These are phyloP conservation scores for Lasioglossum calceatum DNA, from an alignment of 2,888 invertebrate species.

Conservation along the genomic window DNA sequence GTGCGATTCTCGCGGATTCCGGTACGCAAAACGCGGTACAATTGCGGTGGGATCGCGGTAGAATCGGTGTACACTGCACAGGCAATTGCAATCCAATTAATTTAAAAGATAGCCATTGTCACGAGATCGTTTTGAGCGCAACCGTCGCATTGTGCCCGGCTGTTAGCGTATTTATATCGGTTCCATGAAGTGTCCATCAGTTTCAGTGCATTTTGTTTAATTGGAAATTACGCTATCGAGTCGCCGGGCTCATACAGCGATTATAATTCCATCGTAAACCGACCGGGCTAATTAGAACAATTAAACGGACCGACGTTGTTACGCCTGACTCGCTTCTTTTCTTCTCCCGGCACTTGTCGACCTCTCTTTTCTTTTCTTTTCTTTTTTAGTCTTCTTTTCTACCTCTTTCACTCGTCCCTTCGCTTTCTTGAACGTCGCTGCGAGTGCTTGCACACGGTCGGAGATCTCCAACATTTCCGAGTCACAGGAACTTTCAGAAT, in stretches of 20 bases:
- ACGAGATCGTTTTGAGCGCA: conserved; percentile 18
- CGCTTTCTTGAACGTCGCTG: conserved; percentile 6
- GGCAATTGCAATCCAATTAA: conserved; percentile 43
- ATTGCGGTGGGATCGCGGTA: not conserved
- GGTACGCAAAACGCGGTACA: not conserved
- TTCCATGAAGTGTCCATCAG: conserved; percentile 32
- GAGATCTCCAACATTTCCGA: not conserved
- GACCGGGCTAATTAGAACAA: conserved; percentile 6
- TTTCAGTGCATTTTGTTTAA: conserved; percentile 36
- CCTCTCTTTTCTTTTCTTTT: not conserved
- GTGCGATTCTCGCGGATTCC: not conserved
- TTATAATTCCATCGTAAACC: conserved; percentile 12
- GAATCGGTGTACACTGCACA: not conserved
- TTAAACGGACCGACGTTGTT: not conserved
- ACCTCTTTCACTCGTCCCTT: not conserved
- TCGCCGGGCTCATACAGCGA: conserved; percentile 2
- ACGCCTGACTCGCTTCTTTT: not conserved
- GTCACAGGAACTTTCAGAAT: not conserved
- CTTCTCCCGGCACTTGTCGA: not conserved
- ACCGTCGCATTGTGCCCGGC: not conserved
- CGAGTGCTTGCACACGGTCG: not conserved
- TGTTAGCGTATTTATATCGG: conserved; percentile 30
- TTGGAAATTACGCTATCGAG: conserved; percentile 35
- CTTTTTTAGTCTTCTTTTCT: not conserved
- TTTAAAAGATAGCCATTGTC: conserved; percentile 51